Conservation (phyloP, 2,888 invertebrate genomes). For the Polylopha cassiicola region DNA sequence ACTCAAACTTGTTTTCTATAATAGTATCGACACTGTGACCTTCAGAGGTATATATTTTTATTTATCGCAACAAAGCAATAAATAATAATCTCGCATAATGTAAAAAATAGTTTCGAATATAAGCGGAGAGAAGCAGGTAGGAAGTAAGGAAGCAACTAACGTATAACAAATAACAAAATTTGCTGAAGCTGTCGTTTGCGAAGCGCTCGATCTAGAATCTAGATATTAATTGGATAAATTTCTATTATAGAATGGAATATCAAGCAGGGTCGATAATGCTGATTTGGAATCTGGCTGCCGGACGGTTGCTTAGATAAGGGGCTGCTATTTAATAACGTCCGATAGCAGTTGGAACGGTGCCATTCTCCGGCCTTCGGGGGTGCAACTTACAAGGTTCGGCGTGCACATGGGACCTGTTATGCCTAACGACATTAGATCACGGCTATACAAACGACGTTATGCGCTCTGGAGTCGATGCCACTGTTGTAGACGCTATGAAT, state of each 20-base stretch:
- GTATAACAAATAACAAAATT: too few species aligned
- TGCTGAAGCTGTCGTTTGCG: too few species aligned
- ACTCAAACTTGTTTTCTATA: too few species aligned
- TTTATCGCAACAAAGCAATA: too few species aligned
- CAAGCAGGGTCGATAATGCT: constrained; percentile 49
- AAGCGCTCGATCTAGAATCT: background rate
- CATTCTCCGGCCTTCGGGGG: constrained; percentile 12
- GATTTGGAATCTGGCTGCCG: constrained; percentile 50
- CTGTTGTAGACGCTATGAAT: background rate
- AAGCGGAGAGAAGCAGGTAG: too few species aligned
- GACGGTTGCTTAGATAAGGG: constrained; percentile 57
- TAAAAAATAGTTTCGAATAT: too few species aligned
- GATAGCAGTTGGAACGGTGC: constrained; percentile 30
- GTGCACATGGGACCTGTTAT: background rate
- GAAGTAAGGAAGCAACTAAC: too few species aligned
- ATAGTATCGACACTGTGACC: too few species aligned
- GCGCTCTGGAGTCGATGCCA: background rate
- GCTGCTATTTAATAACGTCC: constrained; percentile 59
- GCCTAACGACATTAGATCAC: constrained; percentile 8
- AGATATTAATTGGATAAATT: constrained; percentile 31
- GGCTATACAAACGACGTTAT: background rate
- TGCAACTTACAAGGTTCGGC: constrained; percentile 20
- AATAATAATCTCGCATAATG: too few species aligned
- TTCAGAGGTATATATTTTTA: too few species aligned
- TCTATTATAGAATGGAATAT: constrained; percentile 52